These are phyloP conservation scores for Creontiades dilutus DNA, from an alignment of 2,888 invertebrate species.

Conservation along the genomic window DNA sequence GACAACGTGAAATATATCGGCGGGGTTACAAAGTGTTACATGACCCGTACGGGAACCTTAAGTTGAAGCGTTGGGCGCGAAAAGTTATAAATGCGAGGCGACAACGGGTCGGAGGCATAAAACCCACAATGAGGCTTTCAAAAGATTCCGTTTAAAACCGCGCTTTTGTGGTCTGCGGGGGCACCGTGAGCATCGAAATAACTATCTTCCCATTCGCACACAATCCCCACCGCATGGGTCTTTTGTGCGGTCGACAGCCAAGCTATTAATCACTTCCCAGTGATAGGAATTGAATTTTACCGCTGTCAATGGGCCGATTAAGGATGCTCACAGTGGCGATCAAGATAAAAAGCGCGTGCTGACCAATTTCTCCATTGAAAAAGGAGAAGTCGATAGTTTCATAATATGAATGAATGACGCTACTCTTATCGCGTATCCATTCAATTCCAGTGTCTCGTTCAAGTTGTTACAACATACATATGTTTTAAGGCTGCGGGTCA, in stretches of 20 bases:
- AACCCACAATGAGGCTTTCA: slow-evolving; percentile 45
- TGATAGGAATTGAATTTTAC: slow-evolving; percentile 50
- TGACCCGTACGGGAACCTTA: neutral
- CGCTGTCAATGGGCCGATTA: slow-evolving; percentile 35
- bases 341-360: slow-evolving; percentile 37
- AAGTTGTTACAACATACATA: too few species aligned
- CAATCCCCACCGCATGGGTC: slow-evolving; percentile 24
- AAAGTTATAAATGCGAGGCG: slow-evolving; percentile 40
- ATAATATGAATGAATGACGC: neutral
- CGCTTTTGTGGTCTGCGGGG: slow-evolving; percentile 31
- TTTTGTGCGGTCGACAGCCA: slow-evolving; percentile 44
- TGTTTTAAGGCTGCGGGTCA: too few species aligned
- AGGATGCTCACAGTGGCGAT: neutral
- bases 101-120: slow-evolving; percentile 29
- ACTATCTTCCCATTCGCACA: slow-evolving; percentile 49
- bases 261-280: slow-evolving; percentile 40
- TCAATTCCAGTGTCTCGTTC: too few species aligned
- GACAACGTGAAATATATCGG: slow-evolving; percentile 18
- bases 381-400: neutral
- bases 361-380: neutral
- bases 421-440: too few species aligned
- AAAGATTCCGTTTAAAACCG: slow-evolving; percentile 44
- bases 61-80: neutral
- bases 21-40: slow-evolving; percentile 32
- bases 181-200: neutral